A percentile compares a stretch with the other conserved stretches of the same genome.
Evolutionary conservation across 1,140 invertebrate genomes (phyloP).

Genomic region (Drosophila mayri): DNA sequence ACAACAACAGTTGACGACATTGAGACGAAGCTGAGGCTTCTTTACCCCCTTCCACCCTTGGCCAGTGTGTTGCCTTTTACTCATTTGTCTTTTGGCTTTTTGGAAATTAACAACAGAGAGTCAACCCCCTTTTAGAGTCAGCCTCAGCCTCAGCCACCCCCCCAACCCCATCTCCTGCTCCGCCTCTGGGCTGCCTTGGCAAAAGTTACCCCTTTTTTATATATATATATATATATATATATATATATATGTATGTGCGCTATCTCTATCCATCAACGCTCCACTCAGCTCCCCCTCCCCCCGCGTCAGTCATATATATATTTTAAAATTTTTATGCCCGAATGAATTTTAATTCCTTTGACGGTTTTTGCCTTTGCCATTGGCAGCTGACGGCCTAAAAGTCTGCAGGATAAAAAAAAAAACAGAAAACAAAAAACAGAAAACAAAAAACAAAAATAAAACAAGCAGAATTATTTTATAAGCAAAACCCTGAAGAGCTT

Average conservation of each 20-base stretch:
- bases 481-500: conserved; percentile 39
- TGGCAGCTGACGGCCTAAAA: conserved; percentile 79
- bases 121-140: conserved; percentile 5
- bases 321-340: conserved; percentile 83
- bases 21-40: conserved; percentile 50
- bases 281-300: neutral
- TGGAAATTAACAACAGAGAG: conserved; percentile 77
- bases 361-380: conserved; percentile 72
- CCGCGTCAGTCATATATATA: conserved; percentile 57
- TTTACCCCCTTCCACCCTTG: neutral
- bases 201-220: conserved; percentile 77
- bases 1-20: conserved; percentile 57
- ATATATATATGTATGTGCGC: conserved; percentile 31
- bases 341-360: conserved; percentile 84
- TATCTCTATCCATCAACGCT: conserved; percentile 54
- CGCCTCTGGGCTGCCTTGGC: conserved; percentile 28
- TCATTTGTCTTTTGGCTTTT: conserved; percentile 83
- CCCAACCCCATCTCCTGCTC: neutral
- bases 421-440: conserved; percentile 14
- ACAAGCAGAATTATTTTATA: conserved; percentile 36
- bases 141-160: neutral
- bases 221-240: conserved; percentile 18
- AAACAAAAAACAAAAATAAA: conserved; percentile 20
- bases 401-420: conserved; percentile 32
- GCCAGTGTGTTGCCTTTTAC: conserved; percentile 65